Evolutionary conservation across 2,113 vertebrate species (phyloP), one percentile per base, ranked within the genome.

Genomic region (Oceanites oceanicus): DNA sequence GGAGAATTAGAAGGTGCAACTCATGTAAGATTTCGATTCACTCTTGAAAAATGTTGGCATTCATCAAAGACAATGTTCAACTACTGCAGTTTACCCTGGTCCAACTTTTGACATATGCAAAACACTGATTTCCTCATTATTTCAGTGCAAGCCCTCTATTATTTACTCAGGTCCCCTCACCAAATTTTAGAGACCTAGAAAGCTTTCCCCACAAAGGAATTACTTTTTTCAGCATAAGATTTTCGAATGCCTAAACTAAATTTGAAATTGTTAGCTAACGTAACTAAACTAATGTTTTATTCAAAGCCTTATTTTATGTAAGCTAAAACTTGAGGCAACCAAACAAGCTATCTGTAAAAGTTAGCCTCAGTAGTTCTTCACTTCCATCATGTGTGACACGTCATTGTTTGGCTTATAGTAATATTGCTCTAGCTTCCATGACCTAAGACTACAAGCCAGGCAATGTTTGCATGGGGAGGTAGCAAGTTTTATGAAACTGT

Each of bases 321-420:
- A 84, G 34, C 18, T 74, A 81, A 79, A 86, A 73, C 21, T 61
- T 55, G 15, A 88, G 49, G 21, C 27, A 76, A 66, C 9, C 50
- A 62, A 74, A 32, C n/a, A 87, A 59, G 13, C 38, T 44, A 38
- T 11, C 13, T 73, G 22, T 50, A 50, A 10, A 77, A 86, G 47
- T 50, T 27, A 91, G 58, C n/a, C 30, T 47, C 30, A 25, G 47
- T 21, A 81, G 16, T 21, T 53, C 55, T 75, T 58, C 38, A 21
- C 8, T 68, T 90, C 70, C n/a, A 82, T 26, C 34, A 61, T 7
- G 9, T 2, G 32, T 55, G 52, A 85, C 6, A 4, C 0, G 0
- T 55, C 53, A 55, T 15, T 84, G 42, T 81, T 44, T 86, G 70
- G 55, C 42, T 74, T 49, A 40, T 2, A 49, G 19, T 15, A 49